These are phyloP conservation scores for Hyppa rectilinea DNA, from an alignment of 2,888 invertebrate species.

Conservation along the genomic window DNA sequence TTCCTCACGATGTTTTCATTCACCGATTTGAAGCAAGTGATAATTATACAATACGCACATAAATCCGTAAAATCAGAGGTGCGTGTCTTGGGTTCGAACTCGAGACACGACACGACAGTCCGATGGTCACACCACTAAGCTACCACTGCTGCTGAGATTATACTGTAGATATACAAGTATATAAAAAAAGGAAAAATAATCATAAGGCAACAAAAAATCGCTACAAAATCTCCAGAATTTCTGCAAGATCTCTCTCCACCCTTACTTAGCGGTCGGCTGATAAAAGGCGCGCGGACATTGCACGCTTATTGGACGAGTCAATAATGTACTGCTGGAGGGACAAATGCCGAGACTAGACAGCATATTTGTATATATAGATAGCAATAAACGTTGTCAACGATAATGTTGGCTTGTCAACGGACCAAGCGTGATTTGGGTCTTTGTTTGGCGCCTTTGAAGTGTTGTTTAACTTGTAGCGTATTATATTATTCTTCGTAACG, in stretches of 20 bases:
- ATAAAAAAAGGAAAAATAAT: no score
- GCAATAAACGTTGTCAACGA: slow-evolving; percentile 85
- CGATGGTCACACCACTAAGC: no score
- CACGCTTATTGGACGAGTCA: slow-evolving; percentile 90
- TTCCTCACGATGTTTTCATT: no score
- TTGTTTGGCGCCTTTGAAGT: slow-evolving; percentile 55
- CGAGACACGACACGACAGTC: no score
- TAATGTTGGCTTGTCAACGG: slow-evolving; percentile 81
- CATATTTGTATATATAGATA: slow-evolving; percentile 79
- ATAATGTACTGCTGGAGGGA: slow-evolving; percentile 85
- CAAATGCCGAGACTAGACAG: slow-evolving; percentile 75
- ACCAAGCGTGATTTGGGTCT: slow-evolving; percentile 73
- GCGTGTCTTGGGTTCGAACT: no score
- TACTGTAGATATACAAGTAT: no score
- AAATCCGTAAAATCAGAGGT: no score
- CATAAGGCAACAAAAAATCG: no score
- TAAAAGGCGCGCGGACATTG: slow-evolving; percentile 86
- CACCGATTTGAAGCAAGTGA: no score
- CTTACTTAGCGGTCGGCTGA: slow-evolving; percentile 63
- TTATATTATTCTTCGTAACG: neutral
- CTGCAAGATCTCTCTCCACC: slow-evolving; percentile 69
- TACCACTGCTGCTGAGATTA: no score
- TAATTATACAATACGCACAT: no score
- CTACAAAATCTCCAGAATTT: neutral
- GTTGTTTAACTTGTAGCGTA: slow-evolving; percentile 26